Conservation (phyloP, 1,140 invertebrate species). For the Camponotus vicinus region DNA sequence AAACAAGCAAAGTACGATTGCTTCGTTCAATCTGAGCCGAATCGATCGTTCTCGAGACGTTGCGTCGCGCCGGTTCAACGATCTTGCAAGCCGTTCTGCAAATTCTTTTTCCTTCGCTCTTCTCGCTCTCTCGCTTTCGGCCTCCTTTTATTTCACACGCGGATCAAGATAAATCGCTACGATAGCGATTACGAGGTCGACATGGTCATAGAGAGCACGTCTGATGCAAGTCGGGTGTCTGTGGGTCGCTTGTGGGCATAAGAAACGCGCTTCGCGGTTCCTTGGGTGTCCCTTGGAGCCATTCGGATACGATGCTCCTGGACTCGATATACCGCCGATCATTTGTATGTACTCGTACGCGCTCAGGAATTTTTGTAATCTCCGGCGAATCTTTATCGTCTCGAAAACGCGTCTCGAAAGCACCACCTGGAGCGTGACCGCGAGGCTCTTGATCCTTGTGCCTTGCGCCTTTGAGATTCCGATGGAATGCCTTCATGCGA, state of each 20-base stretch:
- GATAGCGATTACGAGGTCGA: conserved; percentile 75
- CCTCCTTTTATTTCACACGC: conserved; percentile 50
- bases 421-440: conserved; percentile 49
- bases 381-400: conserved; percentile 58
- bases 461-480: conserved; percentile 44
- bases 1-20: background rate
- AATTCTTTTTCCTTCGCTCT: conserved; percentile 43
- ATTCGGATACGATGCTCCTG: conserved; percentile 31
- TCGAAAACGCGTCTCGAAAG: conserved; percentile 53
- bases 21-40: background rate
- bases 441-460: background rate
- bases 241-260: conserved; percentile 33
- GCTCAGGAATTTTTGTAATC: conserved; percentile 62
- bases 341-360: conserved; percentile 1
- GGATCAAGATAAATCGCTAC: conserved; percentile 71
- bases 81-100: conserved; percentile 33
- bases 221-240: conserved; percentile 64
- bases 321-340: conserved; percentile 44
- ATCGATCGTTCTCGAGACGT: conserved; percentile 24
- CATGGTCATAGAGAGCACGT: conserved; percentile 72
- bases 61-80: conserved; percentile 58
- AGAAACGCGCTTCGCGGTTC: conserved; percentile 30
- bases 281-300: conserved; percentile 42
- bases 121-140: background rate
- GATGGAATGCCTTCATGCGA: conserved; percentile 35